Conservation (phyloP, 1,140 invertebrate species). For the Drosophila ogumai region DNA sequence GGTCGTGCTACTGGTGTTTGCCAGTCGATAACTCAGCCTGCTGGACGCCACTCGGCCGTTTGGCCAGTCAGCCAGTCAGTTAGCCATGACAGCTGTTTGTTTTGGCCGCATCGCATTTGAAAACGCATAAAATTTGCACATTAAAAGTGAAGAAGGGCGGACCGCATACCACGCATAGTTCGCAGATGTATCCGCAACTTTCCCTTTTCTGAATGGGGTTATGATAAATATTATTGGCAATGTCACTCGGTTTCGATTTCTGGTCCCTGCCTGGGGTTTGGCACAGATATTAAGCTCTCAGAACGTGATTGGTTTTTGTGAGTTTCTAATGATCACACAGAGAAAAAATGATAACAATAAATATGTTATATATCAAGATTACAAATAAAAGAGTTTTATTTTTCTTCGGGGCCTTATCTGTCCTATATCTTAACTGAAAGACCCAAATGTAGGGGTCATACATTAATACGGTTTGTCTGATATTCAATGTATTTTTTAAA, state of each 20-base stretch:
- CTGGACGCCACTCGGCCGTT: conserved; percentile 30
- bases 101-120: conserved; percentile 60
- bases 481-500: background rate
- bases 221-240: conserved; percentile 62
- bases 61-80: conserved; percentile 11
- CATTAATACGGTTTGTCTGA: background rate
- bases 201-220: conserved; percentile 76
- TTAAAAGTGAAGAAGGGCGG: conserved; percentile 49
- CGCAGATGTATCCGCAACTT: conserved; percentile 68
- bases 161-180: conserved; percentile 55
- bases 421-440: background rate
- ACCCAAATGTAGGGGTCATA: background rate
- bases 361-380: conserved; percentile 2
- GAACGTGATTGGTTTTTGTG: conserved; percentile 40
- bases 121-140: conserved; percentile 74
- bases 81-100: conserved; percentile 58
- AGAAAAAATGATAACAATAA: background rate
- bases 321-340: conserved; percentile 48
- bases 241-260: conserved; percentile 47
- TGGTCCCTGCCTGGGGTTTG: conserved; percentile 5
- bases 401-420: background rate
- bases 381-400: background rate
- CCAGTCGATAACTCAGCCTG: conserved; percentile 40
- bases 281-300: conserved; percentile 28
- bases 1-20: conserved; percentile 49